These are phyloP conservation scores for Gnatocerus cornutus DNA, from an alignment of 2,888 invertebrate species.

Conservation along the genomic window DNA sequence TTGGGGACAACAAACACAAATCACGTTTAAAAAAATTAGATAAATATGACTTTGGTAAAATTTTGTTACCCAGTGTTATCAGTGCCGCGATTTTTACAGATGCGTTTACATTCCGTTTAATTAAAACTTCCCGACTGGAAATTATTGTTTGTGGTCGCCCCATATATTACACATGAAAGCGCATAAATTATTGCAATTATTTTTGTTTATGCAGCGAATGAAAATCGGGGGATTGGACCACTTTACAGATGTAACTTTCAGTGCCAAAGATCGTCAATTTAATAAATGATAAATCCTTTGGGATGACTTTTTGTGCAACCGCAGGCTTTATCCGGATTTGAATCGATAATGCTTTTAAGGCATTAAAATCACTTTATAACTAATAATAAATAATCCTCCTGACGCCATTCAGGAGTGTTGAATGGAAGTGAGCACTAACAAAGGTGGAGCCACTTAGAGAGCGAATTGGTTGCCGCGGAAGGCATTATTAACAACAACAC, in stretches of 20 bases:
- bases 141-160: neutral
- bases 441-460: constrained; percentile 16
- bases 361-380: constrained; percentile 22
- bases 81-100: neutral
- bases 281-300: neutral
- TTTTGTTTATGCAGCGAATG: neutral
- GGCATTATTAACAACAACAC: constrained; percentile 27
- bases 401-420: constrained; percentile 3
- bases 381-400: constrained; percentile 31
- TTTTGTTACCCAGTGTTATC: no score
- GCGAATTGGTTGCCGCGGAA: constrained; percentile 19
- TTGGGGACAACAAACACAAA: no score
- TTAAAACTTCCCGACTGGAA: constrained; percentile 2
- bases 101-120: neutral
- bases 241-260: no score
- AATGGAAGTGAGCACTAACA: constrained; percentile 10
- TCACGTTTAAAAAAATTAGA: no score
- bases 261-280: neutral
- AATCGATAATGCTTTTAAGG: constrained; percentile 21
- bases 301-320: neutral
- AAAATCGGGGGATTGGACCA: no score
- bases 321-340: neutral
- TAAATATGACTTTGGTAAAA: no score
- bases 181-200: neutral
- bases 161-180: neutral